Evolutionary conservation across 1,140 invertebrate genomes (phyloP).

Genomic region (Mizuhopecten yessoensis): DNA sequence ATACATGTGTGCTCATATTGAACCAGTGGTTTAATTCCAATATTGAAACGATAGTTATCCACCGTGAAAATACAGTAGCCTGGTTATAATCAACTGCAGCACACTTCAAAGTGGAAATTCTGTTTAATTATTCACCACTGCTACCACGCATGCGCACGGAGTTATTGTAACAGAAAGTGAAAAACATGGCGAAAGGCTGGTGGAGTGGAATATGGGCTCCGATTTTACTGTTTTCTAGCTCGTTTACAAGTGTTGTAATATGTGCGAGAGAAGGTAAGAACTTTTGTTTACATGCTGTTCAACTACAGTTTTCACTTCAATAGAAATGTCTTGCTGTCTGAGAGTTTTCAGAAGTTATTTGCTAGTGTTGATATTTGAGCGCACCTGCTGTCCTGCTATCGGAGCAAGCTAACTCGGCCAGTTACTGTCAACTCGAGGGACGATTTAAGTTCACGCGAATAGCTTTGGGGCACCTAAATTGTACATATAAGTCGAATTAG

Average conservation of each 20-base stretch:
- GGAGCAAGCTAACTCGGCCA: neutral
- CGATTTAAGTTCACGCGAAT: neutral
- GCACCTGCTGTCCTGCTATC: slow-evolving; percentile 36
- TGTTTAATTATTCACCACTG: slow-evolving; percentile 8
- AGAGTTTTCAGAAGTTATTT: slow-evolving; percentile 3
- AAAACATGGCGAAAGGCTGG: slow-evolving; percentile 37
- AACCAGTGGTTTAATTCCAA: slow-evolving; percentile 25
- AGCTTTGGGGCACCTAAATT: neutral
- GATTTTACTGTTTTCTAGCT: slow-evolving; percentile 2
- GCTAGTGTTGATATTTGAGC: slow-evolving; percentile 2
- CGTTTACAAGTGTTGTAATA: slow-evolving; percentile 9
- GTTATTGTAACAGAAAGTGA: slow-evolving; percentile 39
- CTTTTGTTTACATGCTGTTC: neutral
- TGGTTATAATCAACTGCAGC: slow-evolving; percentile 3
- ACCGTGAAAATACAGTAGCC: slow-evolving; percentile 37
- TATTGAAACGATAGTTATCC: neutral
- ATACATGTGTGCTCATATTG: neutral
- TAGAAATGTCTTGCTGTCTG: neutral
- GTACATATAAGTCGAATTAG: neutral
- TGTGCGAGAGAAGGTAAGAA: slow-evolving; percentile 32
- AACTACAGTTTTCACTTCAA: neutral
- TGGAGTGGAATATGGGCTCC: slow-evolving; percentile 20
- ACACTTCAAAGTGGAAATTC: slow-evolving; percentile 27
- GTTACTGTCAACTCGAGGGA: slow-evolving; percentile 22
- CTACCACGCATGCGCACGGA: slow-evolving; percentile 11